A percentile compares a stretch with the other conserved stretches of the same genome.
Conservation (phyloP, 2,797 vertebrate genomes). For the Salarias fasciatus region DNA sequence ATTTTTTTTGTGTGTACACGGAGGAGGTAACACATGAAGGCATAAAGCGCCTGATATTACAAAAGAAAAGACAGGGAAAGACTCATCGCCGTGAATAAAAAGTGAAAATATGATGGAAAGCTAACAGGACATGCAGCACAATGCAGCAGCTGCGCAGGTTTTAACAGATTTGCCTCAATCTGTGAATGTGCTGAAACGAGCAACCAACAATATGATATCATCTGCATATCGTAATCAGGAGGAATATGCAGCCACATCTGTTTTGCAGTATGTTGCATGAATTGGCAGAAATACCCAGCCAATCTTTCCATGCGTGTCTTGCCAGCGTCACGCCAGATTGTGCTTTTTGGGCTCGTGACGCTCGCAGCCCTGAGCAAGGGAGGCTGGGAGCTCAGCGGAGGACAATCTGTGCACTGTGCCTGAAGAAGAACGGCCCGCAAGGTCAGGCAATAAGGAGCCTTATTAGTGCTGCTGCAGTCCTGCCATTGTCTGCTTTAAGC, state of each 20-base stretch:
- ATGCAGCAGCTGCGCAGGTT: slow-evolving; percentile 52
- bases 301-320: slow-evolving; percentile 17
- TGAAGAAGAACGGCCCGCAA: slow-evolving; percentile 35
- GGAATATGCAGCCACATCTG: slow-evolving; percentile 64
- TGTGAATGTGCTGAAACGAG: slow-evolving; percentile 51
- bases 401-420: background rate
- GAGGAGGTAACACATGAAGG: too few relatives aligned
- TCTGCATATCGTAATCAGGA: slow-evolving; percentile 55
- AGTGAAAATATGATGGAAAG: background rate
- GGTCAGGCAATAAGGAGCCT: slow-evolving; percentile 32
- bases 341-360: too few relatives aligned
- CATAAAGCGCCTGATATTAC: too few relatives aligned
- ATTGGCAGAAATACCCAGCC: slow-evolving; percentile 5
- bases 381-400: background rate
- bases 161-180: slow-evolving; percentile 58
- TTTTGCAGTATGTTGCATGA: slow-evolving; percentile 23
- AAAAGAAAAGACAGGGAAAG: background rate
- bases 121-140: background rate
- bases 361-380: slow-evolving; percentile 11
- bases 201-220: slow-evolving; percentile 43
- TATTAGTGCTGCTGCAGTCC: slow-evolving; percentile 39
- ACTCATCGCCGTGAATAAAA: slow-evolving; percentile 1
- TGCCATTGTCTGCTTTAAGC: slow-evolving; percentile 22
- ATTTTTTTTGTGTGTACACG: too few relatives aligned
- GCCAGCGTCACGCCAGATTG: background rate